These are phyloP conservation scores for Rapana venosa DNA, from an alignment of 2,888 invertebrate species.

Conservation along the genomic window DNA sequence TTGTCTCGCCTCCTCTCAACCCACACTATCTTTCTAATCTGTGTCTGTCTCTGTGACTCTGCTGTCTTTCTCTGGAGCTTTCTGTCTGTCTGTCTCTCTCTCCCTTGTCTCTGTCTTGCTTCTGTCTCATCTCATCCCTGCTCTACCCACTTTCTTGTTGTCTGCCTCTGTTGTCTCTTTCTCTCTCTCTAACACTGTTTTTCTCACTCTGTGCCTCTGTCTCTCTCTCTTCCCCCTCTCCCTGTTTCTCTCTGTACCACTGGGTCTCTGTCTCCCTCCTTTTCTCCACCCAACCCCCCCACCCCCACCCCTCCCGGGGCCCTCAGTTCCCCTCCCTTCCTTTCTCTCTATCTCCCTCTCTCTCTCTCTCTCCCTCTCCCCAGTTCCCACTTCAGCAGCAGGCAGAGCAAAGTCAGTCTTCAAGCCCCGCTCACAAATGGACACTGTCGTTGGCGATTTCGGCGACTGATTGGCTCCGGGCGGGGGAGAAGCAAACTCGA, in stretches of 20 bases:
- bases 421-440: conserved; percentile 29
- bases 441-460: conserved; percentile 44
- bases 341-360: not conserved
- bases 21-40: not conserved
- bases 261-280: not conserved
- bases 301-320: too few species aligned
- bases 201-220: not conserved
- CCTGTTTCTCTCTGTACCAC: not conserved
- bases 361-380: not conserved
- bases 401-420: not conserved
- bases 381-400: too few species aligned
- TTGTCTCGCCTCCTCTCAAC: not conserved
- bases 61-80: not conserved
- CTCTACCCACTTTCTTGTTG: not conserved
- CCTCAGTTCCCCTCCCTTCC: not conserved
- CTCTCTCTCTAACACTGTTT: not conserved
- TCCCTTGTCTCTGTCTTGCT: not conserved
- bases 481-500: conserved; percentile 40
- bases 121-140: not conserved
- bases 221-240: not conserved
- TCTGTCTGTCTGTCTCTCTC: not conserved
- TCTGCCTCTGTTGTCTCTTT: not conserved
- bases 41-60: not conserved
- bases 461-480: conserved; percentile 40
- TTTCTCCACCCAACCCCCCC: not conserved